These are phyloP conservation scores for Mermis nigrescens DNA, from an alignment of 2,888 invertebrate species.

Conservation along the genomic window DNA sequence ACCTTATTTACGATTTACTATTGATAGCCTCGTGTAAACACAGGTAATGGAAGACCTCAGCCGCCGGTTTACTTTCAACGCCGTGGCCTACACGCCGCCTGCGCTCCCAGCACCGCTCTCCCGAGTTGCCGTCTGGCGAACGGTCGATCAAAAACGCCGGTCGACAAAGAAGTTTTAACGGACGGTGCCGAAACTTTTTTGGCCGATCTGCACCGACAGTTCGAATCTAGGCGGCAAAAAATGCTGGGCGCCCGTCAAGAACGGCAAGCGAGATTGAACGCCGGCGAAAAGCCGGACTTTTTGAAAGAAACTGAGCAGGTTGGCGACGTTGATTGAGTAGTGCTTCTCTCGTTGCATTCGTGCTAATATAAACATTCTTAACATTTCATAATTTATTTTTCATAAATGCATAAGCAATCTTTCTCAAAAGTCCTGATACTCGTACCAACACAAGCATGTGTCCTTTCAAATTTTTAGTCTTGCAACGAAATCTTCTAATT, in stretches of 20 bases:
- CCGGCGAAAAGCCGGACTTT: slow-evolving; percentile 31
- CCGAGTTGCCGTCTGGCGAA: neutral
- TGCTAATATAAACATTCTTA: no score
- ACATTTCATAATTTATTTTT: no score
- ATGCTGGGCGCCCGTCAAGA: slow-evolving; percentile 23
- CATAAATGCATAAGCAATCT: no score
- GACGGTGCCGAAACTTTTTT: slow-evolving; percentile 43
- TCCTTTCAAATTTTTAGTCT: no score
- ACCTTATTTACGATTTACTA: no score
- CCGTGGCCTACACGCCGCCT: neutral
- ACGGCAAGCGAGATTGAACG: slow-evolving; percentile 23
- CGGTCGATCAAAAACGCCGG: slow-evolving; percentile 18
- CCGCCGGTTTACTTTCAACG: neutral
- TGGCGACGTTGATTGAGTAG: neutral
- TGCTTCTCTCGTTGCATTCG: no score
- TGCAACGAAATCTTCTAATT: no score
- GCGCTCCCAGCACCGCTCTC: neutral
- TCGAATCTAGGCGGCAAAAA: slow-evolving; percentile 32
- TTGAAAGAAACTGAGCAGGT: slow-evolving; percentile 36
- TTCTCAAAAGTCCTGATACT: no score
- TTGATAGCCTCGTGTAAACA: neutral
- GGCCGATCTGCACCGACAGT: slow-evolving; percentile 40
- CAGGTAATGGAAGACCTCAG: neutral
- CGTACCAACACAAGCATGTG: no score
- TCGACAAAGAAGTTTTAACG: slow-evolving; percentile 42